A percentile compares a stretch with the other conserved stretches of the same genome.
phyloP scores from a whole-genome alignment of 2,888 invertebrate genomes.

The Neocrepidodera transversa region DNA sequence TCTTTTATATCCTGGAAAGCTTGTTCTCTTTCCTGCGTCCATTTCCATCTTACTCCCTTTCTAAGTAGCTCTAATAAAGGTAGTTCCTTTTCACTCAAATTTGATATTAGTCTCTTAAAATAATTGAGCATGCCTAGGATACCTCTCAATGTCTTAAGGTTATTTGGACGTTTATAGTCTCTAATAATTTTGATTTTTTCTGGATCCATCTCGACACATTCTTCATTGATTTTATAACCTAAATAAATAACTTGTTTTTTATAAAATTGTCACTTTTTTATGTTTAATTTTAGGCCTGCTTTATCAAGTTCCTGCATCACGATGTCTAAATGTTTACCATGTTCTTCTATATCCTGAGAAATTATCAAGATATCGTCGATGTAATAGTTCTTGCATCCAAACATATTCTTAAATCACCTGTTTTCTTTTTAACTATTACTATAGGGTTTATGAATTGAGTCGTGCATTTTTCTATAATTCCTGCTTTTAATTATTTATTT shows the following conservation, averaged over 20 bases:
- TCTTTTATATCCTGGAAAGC: slow-evolving; percentile 19
- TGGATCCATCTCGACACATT: slow-evolving; percentile 43
- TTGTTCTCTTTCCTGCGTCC: slow-evolving; percentile 12
- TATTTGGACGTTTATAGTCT: slow-evolving; percentile 43
- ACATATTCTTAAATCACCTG: not conserved
- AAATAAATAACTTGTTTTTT: slow-evolving; percentile 44
- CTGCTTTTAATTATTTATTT: not conserved
- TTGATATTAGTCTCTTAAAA: slow-evolving; percentile 16
- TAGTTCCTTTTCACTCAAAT: slow-evolving; percentile 11
- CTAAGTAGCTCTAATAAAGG: slow-evolving; percentile 18
- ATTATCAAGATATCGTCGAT: slow-evolving; percentile 33
- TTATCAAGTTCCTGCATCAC: slow-evolving; percentile 40
- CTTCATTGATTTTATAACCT: slow-evolving; percentile 40
- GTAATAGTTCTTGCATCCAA: slow-evolving; percentile 14
- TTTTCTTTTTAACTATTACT: not conserved
- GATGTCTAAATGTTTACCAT: slow-evolving; percentile 13
- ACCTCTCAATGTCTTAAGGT: slow-evolving; percentile 44
- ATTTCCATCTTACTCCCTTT: slow-evolving; percentile 16
- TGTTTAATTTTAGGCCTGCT: slow-evolving; percentile 49
- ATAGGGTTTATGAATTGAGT: not conserved
- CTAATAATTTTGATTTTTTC: slow-evolving; percentile 42
- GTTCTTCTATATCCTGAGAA: slow-evolving; percentile 16
- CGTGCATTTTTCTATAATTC: not conserved
- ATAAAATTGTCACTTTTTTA: slow-evolving; percentile 48
- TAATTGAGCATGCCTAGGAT: slow-evolving; percentile 16